phyloP scores from a whole-genome alignment of 1,140 invertebrate species.

The Drosophila virilis region DNA sequence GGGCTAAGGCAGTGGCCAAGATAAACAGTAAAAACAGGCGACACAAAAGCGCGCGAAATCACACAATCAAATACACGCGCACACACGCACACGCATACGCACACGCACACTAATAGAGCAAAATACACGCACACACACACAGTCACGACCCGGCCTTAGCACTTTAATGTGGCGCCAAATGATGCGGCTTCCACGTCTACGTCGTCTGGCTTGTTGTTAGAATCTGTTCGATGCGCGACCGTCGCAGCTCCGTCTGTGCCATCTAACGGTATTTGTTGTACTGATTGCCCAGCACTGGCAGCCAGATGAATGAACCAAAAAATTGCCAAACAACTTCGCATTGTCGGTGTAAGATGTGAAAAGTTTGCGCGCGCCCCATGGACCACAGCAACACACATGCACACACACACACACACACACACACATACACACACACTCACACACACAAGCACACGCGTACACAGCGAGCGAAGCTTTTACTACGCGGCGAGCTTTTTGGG shows the following conservation, averaged over 20 bases:
- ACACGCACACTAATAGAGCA: constrained; percentile 21
- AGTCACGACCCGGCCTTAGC: constrained; percentile 41
- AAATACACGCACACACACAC: not conserved
- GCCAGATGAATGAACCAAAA: constrained; percentile 72
- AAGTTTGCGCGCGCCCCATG: constrained; percentile 57
- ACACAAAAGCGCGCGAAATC: constrained; percentile 78
- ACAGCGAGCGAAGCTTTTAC: constrained; percentile 41
- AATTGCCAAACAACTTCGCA: constrained; percentile 63
- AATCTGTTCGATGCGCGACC: constrained; percentile 29
- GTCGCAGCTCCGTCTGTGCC: constrained; percentile 51
- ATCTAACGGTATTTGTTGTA: constrained; percentile 68
- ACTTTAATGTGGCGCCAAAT: constrained; percentile 77
- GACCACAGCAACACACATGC: constrained; percentile 30
- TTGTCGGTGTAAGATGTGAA: constrained; percentile 60
- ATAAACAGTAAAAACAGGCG: constrained; percentile 51
- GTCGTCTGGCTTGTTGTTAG: constrained; percentile 30
- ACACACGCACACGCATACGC: constrained; percentile 23
- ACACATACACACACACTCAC: not conserved
- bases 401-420: too few relatives aligned
- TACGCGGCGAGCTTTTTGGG: constrained; percentile 45
- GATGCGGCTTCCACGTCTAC: constrained; percentile 40
- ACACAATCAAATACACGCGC: constrained; percentile 49
- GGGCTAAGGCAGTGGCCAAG: constrained; percentile 39
- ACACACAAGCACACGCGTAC: not conserved
- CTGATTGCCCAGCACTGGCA: constrained; percentile 40